These are phyloP conservation scores for Eulithis prunata DNA, from an alignment of 2,888 invertebrate genomes.

Conservation along the genomic window DNA sequence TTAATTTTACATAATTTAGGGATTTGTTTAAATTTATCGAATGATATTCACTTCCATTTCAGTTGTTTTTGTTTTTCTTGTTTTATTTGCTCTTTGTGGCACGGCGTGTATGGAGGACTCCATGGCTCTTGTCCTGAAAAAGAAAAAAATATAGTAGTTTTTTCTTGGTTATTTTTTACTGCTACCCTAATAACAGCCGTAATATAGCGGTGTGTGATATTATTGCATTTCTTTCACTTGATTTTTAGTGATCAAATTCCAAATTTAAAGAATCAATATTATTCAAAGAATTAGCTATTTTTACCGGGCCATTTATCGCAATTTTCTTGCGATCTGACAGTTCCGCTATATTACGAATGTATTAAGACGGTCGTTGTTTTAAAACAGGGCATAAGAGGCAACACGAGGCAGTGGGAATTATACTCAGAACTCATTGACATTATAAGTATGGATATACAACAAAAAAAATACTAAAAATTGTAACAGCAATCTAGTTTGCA, in stretches of 20 bases:
- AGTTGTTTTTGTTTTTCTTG: conserved; percentile 50
- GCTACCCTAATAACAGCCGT: neutral
- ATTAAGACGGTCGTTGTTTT: neutral
- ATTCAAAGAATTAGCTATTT: too few species aligned
- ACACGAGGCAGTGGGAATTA: neutral
- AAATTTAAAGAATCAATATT: too few species aligned
- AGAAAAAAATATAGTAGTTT: conserved; percentile 34
- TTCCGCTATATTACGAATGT: neutral
- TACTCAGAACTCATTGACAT: too few species aligned
- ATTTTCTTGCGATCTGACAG: too few species aligned
- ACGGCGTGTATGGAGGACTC: conserved; percentile 43
- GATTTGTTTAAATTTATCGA: conserved; percentile 20
- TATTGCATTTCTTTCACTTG: too few species aligned
- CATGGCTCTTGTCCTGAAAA: conserved; percentile 60
- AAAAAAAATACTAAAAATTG: too few species aligned
- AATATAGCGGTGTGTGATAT: neutral
- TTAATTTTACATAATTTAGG: conserved; percentile 12
- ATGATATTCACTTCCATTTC: conserved; percentile 52
- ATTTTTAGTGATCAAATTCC: too few species aligned
- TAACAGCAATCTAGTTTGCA: too few species aligned
- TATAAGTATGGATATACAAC: too few species aligned
- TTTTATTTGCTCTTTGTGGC: conserved; percentile 43
- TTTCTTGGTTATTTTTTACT: neutral
- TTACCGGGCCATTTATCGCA: too few species aligned
- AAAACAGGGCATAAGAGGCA: neutral